A percentile compares a stretch with the other conserved stretches of the same genome.
These are phyloP conservation scores for Brotula barbata DNA, from an alignment of 2,797 vertebrate genomes.

Conservation along the genomic window DNA sequence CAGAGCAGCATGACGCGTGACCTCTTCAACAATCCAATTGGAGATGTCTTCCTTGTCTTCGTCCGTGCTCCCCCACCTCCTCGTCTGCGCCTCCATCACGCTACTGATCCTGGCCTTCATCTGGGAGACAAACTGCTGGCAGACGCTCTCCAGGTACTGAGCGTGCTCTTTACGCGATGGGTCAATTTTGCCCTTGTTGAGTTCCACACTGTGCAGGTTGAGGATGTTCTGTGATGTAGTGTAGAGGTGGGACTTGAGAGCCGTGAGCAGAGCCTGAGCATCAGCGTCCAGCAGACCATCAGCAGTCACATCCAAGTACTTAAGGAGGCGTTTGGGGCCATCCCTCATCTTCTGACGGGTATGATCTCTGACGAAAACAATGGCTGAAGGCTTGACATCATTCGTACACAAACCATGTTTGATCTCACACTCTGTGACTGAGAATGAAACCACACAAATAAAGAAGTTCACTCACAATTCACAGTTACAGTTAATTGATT, in stretches of 20 bases:
- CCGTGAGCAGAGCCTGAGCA: constrained; percentile 72
- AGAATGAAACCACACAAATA: constrained; percentile 23
- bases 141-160: constrained; percentile 79
- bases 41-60: constrained; percentile 5
- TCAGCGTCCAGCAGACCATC: constrained; percentile 73
- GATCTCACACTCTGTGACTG: constrained; percentile 81
- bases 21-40: constrained; percentile 71
- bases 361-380: constrained; percentile 80
- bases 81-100: background rate
- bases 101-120: constrained; percentile 72
- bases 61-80: constrained; percentile 31
- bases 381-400: constrained; percentile 20
- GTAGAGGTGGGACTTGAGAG: constrained; percentile 75
- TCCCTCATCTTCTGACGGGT: constrained; percentile 66
- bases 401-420: constrained; percentile 72
- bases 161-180: constrained; percentile 70
- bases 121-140: constrained; percentile 80
- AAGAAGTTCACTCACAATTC: background rate
- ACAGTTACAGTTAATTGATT: too few relatives aligned
- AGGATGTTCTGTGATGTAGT: constrained; percentile 51
- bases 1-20: constrained; percentile 65
- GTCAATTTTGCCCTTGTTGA: constrained; percentile 69
- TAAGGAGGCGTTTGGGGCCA: constrained; percentile 63
- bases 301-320: constrained; percentile 67
- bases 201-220: constrained; percentile 73